Evolutionary conservation across 2,797 vertebrate species (phyloP).

Genomic region (Chelonia mydas): DNA sequence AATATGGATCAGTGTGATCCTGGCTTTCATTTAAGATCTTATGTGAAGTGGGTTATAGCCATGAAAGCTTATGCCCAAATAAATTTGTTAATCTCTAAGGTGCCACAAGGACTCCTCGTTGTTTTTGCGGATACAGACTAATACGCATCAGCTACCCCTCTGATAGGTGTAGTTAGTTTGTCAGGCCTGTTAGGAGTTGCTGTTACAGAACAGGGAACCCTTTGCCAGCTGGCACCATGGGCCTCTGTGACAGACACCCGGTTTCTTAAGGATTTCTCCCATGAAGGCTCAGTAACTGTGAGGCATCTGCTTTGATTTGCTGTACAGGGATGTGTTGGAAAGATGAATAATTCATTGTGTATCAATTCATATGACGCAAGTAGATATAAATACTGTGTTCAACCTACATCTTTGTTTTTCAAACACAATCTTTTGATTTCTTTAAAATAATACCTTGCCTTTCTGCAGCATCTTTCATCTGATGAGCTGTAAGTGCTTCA

Average conservation of each 20-base stretch:
- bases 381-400: background rate
- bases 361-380: background rate
- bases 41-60: too few relatives aligned
- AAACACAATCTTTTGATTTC: background rate
- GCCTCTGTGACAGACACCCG: background rate
- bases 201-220: background rate
- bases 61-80: too few relatives aligned
- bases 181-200: background rate
- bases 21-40: background rate
- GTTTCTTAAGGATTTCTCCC: conserved; percentile 4
- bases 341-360: background rate
- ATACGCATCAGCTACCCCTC: too few relatives aligned
- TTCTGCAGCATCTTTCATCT: background rate
- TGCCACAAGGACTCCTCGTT: too few relatives aligned
- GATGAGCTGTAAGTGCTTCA: background rate
- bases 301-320: conserved; percentile 56
- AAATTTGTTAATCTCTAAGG: too few relatives aligned
- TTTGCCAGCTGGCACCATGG: background rate
- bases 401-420: conserved; percentile 38
- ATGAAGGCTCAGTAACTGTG: background rate
- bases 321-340: conserved; percentile 18
- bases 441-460: conserved; percentile 21
- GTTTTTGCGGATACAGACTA: too few relatives aligned
- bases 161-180: background rate
- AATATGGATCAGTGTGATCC: background rate